phyloP scores from a whole-genome alignment of 2,888 invertebrate species.

The Agrotis ipsilon region DNA sequence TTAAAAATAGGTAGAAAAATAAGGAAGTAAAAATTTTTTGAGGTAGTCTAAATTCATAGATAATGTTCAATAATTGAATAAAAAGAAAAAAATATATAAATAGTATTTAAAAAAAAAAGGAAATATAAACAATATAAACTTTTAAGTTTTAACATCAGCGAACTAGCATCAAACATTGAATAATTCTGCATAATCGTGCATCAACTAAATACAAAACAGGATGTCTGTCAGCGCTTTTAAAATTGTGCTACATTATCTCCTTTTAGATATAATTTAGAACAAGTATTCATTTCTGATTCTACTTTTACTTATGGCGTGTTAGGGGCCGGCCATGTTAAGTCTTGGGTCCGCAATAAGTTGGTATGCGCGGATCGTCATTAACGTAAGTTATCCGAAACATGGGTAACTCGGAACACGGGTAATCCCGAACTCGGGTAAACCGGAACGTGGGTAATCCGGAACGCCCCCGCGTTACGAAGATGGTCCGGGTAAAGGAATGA shows the following conservation, averaged over 20 bases:
- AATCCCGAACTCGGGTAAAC: no score
- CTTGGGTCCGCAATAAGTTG: not conserved
- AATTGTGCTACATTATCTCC: constrained; percentile 14
- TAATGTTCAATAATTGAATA: not conserved
- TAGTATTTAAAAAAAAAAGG: not conserved
- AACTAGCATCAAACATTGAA: constrained; percentile 64
- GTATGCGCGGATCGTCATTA: not conserved
- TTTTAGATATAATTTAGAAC: no score
- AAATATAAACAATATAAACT: not conserved
- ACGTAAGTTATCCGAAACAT: not conserved
- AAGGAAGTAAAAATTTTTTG: not conserved
- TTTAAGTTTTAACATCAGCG: constrained; percentile 55
- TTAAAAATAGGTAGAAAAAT: not conserved
- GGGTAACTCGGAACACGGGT: not conserved
- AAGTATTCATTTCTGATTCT: not conserved
- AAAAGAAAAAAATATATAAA: not conserved
- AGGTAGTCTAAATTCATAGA: constrained; percentile 1
- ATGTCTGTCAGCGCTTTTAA: constrained; percentile 5
- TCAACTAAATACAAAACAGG: constrained; percentile 37
- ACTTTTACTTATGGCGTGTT: not conserved
- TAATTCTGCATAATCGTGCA: constrained; percentile 56
- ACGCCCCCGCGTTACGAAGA: no score
- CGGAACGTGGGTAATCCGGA: no score
- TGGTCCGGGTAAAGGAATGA: not conserved
- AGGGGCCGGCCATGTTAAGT: not conserved